Conservation (phyloP, 2,113 vertebrate species). For the Aleadryas rufinucha region DNA sequence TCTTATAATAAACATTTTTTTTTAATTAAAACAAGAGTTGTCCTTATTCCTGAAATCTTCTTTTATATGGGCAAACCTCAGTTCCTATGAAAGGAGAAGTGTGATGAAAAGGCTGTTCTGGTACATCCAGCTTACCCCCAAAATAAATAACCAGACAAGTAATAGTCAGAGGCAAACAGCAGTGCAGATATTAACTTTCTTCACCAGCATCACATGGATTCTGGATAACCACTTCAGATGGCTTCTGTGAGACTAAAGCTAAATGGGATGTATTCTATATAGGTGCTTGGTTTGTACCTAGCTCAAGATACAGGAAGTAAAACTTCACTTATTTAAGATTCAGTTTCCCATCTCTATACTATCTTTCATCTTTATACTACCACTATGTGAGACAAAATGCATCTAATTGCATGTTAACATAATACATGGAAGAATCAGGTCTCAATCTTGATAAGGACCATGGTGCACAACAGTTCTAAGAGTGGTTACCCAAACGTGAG, state of each 20-base stretch:
- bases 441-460: not conserved
- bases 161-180: not conserved
- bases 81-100: not conserved
- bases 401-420: not conserved
- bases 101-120: not conserved
- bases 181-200: not conserved
- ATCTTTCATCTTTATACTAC: not conserved
- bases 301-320: not conserved
- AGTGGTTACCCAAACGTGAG: not conserved
- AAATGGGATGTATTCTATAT: not conserved
- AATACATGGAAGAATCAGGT: not conserved
- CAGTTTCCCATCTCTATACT: not conserved
- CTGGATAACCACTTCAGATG: not conserved
- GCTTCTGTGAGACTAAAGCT: not conserved
- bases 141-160: not conserved
- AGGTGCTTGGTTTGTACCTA: not conserved
- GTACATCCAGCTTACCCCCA: not conserved
- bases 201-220: accelerated
- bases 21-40: no score
- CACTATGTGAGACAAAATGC: not conserved
- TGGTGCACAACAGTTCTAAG: not conserved
- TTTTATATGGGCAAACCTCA: not conserved
- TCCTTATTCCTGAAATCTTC: no score
- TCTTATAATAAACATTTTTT: no score
- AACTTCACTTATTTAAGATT: not conserved